A percentile compares a stretch with the other conserved stretches of the same genome.
phyloP scores from a whole-genome alignment of 2,113 vertebrate genomes.

The Chloebia gouldiae region DNA sequence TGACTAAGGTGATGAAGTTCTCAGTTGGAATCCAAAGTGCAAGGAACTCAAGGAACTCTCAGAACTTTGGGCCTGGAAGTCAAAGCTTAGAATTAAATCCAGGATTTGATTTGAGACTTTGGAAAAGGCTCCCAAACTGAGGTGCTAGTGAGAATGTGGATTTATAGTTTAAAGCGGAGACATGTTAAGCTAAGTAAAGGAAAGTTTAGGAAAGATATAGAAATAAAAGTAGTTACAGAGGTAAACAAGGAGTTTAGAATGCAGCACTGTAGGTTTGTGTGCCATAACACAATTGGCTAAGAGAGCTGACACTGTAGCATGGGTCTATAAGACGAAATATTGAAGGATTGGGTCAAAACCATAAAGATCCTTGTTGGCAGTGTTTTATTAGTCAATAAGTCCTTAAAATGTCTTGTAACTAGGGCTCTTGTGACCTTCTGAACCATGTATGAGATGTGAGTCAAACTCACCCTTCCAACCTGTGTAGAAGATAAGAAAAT shows the following conservation, averaged over 20 bases:
- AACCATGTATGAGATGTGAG: background rate
- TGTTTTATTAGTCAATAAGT: background rate
- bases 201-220: background rate
- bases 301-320: background rate
- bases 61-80: background rate
- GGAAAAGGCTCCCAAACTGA: background rate
- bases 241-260: background rate
- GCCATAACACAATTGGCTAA: background rate
- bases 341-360: background rate
- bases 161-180: background rate
- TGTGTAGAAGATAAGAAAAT: background rate
- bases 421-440: background rate
- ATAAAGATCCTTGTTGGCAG: background rate
- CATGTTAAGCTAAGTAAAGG: background rate
- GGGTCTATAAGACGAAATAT: background rate
- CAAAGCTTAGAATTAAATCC: background rate
- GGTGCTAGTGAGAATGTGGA: background rate
- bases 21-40: background rate
- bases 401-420: background rate
- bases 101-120: background rate
- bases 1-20: background rate
- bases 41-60: background rate
- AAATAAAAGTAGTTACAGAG: background rate
- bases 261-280: background rate
- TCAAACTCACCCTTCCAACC: background rate